Evolutionary conservation across 2,113 vertebrate genomes (phyloP), one percentile per base, ranked within the genome.

Genomic region (Aspidoscelis tigris): DNA sequence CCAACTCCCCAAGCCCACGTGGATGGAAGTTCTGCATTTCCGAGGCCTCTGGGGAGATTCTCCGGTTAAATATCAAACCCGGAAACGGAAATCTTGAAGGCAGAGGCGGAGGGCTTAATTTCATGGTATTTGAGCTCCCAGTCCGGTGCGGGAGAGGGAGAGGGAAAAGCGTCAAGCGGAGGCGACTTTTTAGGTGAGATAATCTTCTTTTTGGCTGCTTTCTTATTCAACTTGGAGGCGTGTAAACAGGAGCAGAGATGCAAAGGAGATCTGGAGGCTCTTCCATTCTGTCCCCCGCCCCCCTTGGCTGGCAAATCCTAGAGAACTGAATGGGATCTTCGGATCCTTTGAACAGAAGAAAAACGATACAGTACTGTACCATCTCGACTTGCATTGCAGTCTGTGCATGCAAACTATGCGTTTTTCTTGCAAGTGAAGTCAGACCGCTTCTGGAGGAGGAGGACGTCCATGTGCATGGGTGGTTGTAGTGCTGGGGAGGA

Each of bases 61-160:
- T 16, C 3, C 3, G 10, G 41, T 80, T 78, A 78, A 82, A 43
- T 6, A 0, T 53, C 3, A 26, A 55, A 26, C 33, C 55, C 90
- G 93, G 93, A 94, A 93, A 85, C 93, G 93, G 93, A 93, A 93
- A 80, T 65, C 11, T 33, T 0, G 20, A 16, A 24, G 9, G 2
- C 1, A 11, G 50, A 39, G 0, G 47, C 4, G 0, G 66, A 1
- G 2, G 44, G 6, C 2, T 79, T 64, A 21, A 61, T 61, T 61
- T 20, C 4, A 7, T 2, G 43, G 70, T 43, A 3, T 50, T 73
- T 78, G 80, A 43, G 66, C n/a, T 66, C 68, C 6, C 33, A 33
- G 33, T 33, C 33, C 33, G 33, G 33, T 33, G 33, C 33, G 33
- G 14, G 20, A 9, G 33, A 47, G 22, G 41, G 1, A 70, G 0